Evolutionary conservation across 1,140 invertebrate species (phyloP), one percentile per base, ranked within the genome.

Genomic region (Ostrea denselamellosa): DNA sequence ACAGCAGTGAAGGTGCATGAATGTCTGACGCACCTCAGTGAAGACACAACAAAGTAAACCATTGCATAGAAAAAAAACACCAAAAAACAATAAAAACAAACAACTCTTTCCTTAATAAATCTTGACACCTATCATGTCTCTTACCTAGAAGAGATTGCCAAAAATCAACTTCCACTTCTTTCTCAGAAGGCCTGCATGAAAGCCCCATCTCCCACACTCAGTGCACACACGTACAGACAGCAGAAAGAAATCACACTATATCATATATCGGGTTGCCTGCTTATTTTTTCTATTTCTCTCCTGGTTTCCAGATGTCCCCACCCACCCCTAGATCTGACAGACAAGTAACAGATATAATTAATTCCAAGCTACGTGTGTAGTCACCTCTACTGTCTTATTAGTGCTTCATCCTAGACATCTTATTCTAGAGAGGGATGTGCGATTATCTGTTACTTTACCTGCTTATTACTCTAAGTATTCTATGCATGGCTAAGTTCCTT

Each of bases 151-250:
- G 68, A 14, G 68, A 77, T 34, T 77, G 68, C 68, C 68, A 77
- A 77, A 28, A 77, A 77, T 77, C 68, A 77, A 77, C 68, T 77
- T 77, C 68, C 12, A 77, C 68, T 77, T 77, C 22, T 34, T 77
- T 77, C 68, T 77, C 68, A 14, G 68, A 77, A 28, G 68, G 25
- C 25, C 68, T 77, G 68, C 68, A 77, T 17, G 28, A 77, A 34
- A 77, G 12, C 68, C 68, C 68, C 68, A 77, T 77, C 68, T 77
- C 68, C 68, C 22, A 77, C 68, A 77, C 28, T 2, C 34, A 44
- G 34, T 5, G 1, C 34, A 77, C 68, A 77, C 68, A 77, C 28
- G 25, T 17, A 77, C 68, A 77, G 68, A 9, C 68, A 77, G 68
- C 68, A 12, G 25, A 77, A 77, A 77, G 25, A 77, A 44, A 77